Evolutionary conservation across 2,797 vertebrate species (phyloP).

Genomic region (Mus spretus): DNA sequence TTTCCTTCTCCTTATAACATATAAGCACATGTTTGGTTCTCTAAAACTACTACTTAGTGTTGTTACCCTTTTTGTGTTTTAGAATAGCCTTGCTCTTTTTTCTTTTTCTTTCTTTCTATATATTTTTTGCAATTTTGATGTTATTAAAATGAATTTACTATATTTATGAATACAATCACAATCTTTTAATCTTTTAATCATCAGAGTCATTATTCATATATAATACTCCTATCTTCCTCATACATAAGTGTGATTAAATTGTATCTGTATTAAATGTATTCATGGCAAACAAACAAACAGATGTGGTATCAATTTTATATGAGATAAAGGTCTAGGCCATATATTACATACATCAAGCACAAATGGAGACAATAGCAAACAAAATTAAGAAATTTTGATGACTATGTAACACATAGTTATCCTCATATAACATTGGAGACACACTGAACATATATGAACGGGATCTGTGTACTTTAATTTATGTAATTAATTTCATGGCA

Average conservation of each 20-base stretch:
- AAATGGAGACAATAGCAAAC: background rate
- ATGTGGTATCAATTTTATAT: background rate
- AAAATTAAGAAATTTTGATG: background rate
- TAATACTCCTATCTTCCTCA: background rate
- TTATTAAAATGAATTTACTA: background rate
- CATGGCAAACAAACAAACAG: background rate
- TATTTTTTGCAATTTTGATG: background rate
- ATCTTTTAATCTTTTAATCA: background rate
- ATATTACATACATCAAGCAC: background rate
- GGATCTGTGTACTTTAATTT: background rate
- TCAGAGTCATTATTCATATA: background rate
- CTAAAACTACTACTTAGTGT: background rate
- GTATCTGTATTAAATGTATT: background rate
- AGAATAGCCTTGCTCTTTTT: background rate
- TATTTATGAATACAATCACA: background rate
- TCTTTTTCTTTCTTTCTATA: too few relatives aligned
- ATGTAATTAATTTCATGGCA: background rate
- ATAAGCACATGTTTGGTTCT: background rate
- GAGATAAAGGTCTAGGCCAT: background rate
- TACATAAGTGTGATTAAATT: background rate
- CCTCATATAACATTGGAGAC: background rate
- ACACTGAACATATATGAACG: background rate
- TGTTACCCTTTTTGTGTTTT: too few relatives aligned
- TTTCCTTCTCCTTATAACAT: background rate
- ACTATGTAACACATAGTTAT: background rate